Base-by-base conservation (phyloP, 2,888 invertebrate genomes). In the Sussaba pulchella region DNA sequence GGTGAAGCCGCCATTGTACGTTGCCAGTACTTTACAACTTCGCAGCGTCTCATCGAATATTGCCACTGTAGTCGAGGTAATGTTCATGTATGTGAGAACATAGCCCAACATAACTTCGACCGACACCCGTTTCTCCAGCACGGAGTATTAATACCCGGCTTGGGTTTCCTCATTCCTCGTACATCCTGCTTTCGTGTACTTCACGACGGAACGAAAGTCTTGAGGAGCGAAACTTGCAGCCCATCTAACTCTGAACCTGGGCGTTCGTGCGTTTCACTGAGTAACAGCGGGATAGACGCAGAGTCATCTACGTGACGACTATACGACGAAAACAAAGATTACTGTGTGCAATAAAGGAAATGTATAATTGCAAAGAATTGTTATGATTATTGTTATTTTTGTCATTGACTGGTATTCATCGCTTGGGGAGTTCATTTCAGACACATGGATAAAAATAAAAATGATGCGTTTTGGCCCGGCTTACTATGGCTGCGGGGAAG, bases 121-220 rank as follows among this genome's bases (percentile, higher is more conserved):
- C 45, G 31, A n/a, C n/a, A n/a, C 2, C 50, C 24, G 10, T 19
- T 19, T 21, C 24, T 12, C 10, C 21, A 9, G 10, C n/a, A 21
- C 21, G 19, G 50, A 50, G 50, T 50, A 64, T n/a, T n/a, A n/a
- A n/a, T n/a, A n/a, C 26, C 45, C 26, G 45, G 45, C 45, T 21
- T 10, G 5, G 31, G 64, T 45, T 64, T 64, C 64, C 64, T 45
- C 26, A 24, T 14, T 26, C 45, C 17, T 45, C 41, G 31, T 64
- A 31, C 26, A 64, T 64, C 24, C 64, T 61, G 45, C 17, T 31
- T 24, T n/a, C 24, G 2, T 14, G 9, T 17, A 26, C 26, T 17
- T 19, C 50, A 3, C 12, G 50, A 21, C 3, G 24, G 21, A 50
- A 50, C 21, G 50, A 24, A 50, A 50, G 50, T 50, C 21, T 21